A percentile compares a stretch with the other conserved stretches of the same genome.
Evolutionary conservation across 2,113 vertebrate species (phyloP).

Genomic region (Capreolus pygargus): DNA sequence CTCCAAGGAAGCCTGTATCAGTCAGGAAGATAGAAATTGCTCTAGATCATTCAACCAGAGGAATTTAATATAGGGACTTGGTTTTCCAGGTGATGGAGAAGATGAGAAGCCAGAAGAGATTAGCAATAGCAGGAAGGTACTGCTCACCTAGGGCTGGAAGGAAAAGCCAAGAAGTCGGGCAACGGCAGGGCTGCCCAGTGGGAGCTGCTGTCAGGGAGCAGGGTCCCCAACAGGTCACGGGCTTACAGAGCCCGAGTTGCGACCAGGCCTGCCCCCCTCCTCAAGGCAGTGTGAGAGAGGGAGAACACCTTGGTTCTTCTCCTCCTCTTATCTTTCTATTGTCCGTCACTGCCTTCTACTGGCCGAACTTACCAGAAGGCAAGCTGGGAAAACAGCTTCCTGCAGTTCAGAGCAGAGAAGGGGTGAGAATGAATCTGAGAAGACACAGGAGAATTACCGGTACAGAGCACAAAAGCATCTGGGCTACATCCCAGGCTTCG

Average conservation of each 20-base stretch:
- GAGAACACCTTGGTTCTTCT: not conserved
- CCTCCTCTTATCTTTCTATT: not conserved
- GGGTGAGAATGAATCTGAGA: not conserved
- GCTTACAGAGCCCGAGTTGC: not conserved
- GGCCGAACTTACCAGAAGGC: not conserved
- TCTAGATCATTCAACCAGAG: not conserved
- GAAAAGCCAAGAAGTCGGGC: not conserved
- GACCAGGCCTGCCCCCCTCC: not conserved
- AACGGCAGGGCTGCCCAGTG: not conserved
- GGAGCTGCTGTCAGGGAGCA: not conserved
- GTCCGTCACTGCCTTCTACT: not conserved
- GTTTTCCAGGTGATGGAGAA: not conserved
- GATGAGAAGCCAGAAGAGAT: not conserved
- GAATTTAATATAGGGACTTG: not conserved
- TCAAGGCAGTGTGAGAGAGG: not conserved
- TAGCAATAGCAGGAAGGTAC: not conserved
- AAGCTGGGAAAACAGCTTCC: not conserved
- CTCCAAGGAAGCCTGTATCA: not conserved
- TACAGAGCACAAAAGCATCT: not conserved
- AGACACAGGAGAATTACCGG: not conserved
- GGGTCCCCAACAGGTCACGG: not conserved
- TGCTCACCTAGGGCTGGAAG: not conserved
- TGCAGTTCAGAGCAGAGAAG: not conserved
- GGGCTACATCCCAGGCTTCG: too few relatives aligned
- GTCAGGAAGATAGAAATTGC: not conserved